Conservation (phyloP, 2,113 vertebrate species). For the Chaenocephalus aceratus region DNA sequence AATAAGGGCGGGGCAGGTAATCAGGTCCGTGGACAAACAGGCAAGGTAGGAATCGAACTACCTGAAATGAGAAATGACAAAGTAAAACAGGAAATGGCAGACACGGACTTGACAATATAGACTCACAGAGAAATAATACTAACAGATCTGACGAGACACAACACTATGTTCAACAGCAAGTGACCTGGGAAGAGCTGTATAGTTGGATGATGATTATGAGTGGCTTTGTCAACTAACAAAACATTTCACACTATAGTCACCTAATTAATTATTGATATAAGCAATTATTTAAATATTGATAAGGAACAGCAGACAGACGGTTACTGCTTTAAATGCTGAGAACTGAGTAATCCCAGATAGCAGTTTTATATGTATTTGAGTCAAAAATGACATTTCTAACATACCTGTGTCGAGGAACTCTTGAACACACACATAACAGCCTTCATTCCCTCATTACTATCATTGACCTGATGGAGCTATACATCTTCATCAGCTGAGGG, state of each 20-base stretch:
- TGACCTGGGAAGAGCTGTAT: not conserved
- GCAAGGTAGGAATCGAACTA: too few species aligned
- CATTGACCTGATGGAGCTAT: constrained; percentile 50
- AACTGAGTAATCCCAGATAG: constrained; percentile 19
- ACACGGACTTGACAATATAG: too few species aligned
- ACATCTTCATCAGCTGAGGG: constrained; percentile 67
- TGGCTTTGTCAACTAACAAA: not conserved
- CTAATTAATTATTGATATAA: constrained; percentile 1
- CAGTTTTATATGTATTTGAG: constrained; percentile 6
- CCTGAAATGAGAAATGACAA: too few species aligned
- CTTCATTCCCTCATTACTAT: constrained; percentile 47
- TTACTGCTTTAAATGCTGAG: not conserved
- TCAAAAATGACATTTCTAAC: constrained; percentile 42
- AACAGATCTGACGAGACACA: too few species aligned
- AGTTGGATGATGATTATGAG: not conserved
- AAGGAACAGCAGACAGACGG: not conserved
- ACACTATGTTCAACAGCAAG: not conserved
- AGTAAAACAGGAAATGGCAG: too few species aligned
- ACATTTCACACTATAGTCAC: not conserved
- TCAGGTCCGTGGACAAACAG: too few species aligned
- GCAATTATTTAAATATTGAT: not conserved
- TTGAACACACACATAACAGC: not conserved
- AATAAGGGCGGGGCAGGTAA: too few species aligned
- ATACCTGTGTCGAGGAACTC: constrained; percentile 1
- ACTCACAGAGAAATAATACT: too few species aligned